phyloP scores from a whole-genome alignment of 2,888 invertebrate genomes.

The Sphaeridia pumilis region DNA sequence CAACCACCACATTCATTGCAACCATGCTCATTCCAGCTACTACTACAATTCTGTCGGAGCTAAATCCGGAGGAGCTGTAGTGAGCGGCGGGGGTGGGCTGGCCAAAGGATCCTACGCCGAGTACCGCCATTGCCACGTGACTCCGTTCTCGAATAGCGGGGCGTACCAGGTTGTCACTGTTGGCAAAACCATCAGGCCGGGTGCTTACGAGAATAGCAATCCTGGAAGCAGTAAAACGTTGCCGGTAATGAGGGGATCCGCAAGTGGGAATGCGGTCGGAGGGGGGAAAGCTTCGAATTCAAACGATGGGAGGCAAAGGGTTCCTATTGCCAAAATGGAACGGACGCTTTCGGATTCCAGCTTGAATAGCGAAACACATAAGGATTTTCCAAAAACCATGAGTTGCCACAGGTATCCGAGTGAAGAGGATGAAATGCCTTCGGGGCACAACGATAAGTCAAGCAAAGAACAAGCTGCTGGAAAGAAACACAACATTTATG shows the following conservation, averaged over 20 bases:
- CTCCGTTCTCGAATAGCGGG: not conserved
- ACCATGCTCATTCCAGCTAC: slow-evolving; percentile 30
- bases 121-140: slow-evolving; percentile 7
- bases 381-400: slow-evolving; percentile 30
- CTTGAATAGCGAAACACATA: slow-evolving; percentile 56
- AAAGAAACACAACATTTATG: slow-evolving; percentile 1
- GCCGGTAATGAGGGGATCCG: slow-evolving; percentile 19
- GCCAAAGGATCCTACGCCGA: slow-evolving; percentile 2
- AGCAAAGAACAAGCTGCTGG: not conserved
- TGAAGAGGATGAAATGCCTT: too few relatives aligned
- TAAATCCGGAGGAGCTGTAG: not conserved
- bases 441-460: not conserved
- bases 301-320: too few relatives aligned
- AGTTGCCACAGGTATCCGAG: too few relatives aligned
- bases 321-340: slow-evolving; percentile 25
- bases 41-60: slow-evolving; percentile 26
- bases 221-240: slow-evolving; percentile 23
- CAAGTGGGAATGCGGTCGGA: too few relatives aligned
- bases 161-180: slow-evolving; percentile 8
- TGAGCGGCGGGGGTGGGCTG: not conserved
- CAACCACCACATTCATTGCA: slow-evolving; percentile 33
- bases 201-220: slow-evolving; percentile 3
- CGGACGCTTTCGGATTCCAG: slow-evolving; percentile 53
- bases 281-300: too few relatives aligned
- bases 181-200: slow-evolving; percentile 7